Percentiles rank a stretch among this genome's conserved stretches.
These are phyloP conservation scores for Drosophila eugracilis DNA, from an alignment of 1,140 invertebrate genomes.

Conservation along the genomic window DNA sequence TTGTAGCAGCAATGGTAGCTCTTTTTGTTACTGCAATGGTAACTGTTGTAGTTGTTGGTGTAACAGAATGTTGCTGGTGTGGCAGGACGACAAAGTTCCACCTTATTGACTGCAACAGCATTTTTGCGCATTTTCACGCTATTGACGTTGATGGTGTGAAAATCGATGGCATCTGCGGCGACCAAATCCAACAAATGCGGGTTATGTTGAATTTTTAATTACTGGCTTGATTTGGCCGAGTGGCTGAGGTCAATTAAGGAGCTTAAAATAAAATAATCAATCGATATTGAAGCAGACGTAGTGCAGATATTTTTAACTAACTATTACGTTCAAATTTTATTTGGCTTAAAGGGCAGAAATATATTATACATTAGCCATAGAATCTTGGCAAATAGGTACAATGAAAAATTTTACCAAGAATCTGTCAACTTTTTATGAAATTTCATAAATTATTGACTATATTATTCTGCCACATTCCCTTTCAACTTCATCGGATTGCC, in stretches of 20 bases:
- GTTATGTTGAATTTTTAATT: slow-evolving; percentile 37
- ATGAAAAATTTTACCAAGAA: too few relatives aligned
- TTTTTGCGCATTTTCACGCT: slow-evolving; percentile 41
- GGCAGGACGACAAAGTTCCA: slow-evolving; percentile 26
- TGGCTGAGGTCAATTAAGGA: slow-evolving; percentile 14
- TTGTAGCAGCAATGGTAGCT: slow-evolving; percentile 16
- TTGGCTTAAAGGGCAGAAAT: too few relatives aligned
- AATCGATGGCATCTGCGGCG: slow-evolving; percentile 48
- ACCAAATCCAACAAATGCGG: slow-evolving; percentile 11
- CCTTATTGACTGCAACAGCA: slow-evolving; percentile 42
- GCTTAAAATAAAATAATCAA: slow-evolving; percentile 26
- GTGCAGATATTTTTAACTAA: background rate
- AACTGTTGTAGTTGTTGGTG: too few relatives aligned
- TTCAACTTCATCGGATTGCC: background rate
- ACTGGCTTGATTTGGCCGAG: slow-evolving; percentile 12
- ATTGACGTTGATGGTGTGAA: slow-evolving; percentile 42
- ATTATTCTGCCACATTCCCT: background rate
- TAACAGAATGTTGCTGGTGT: slow-evolving; percentile 19
- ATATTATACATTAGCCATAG: too few relatives aligned
- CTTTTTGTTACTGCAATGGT: background rate
- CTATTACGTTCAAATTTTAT: too few relatives aligned
- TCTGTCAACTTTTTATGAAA: too few relatives aligned
- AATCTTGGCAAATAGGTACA: too few relatives aligned
- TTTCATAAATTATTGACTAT: too few relatives aligned
- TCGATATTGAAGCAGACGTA: slow-evolving; percentile 3